Percentiles rank a stretch among this genome's conserved stretches.
These are phyloP conservation scores for Halcyon malimbica DNA, from an alignment of 2,113 vertebrate genomes.

Conservation along the genomic window DNA sequence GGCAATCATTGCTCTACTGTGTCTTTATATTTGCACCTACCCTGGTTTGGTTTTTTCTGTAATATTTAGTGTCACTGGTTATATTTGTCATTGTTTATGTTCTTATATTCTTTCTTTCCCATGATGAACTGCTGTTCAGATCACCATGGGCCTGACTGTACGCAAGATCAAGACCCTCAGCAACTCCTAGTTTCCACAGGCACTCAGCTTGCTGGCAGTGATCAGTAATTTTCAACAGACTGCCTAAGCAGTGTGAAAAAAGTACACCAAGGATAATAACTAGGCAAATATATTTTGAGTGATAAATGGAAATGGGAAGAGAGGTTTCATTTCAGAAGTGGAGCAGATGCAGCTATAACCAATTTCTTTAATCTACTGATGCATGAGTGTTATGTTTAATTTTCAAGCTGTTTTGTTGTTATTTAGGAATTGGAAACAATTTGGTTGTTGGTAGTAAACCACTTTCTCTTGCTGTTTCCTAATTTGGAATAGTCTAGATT, in stretches of 20 bases:
- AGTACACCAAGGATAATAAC: not conserved
- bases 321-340: constrained; percentile 13
- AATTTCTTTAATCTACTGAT: not conserved
- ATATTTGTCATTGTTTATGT: constrained; percentile 31
- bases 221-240: constrained; percentile 18
- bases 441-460: not conserved
- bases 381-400: not conserved
- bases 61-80: constrained; percentile 21
- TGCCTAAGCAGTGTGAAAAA: not conserved
- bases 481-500: not conserved
- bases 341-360: not conserved
- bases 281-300: not conserved
- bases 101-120: constrained; percentile 7
- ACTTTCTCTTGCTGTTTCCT: not conserved
- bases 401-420: not conserved
- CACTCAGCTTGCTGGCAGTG: not conserved
- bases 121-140: constrained; percentile 3
- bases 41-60: not conserved
- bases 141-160: not conserved
- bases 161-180: not conserved
- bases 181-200: not conserved
- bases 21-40: constrained; percentile 33
- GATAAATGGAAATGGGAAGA: not conserved
- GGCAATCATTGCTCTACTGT: constrained; percentile 20
- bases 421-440: not conserved